Evolutionary conservation across 35 echinoderm and acorn worm genomes (phyloP).

Genomic region (Apostichopus japonicus): DNA sequence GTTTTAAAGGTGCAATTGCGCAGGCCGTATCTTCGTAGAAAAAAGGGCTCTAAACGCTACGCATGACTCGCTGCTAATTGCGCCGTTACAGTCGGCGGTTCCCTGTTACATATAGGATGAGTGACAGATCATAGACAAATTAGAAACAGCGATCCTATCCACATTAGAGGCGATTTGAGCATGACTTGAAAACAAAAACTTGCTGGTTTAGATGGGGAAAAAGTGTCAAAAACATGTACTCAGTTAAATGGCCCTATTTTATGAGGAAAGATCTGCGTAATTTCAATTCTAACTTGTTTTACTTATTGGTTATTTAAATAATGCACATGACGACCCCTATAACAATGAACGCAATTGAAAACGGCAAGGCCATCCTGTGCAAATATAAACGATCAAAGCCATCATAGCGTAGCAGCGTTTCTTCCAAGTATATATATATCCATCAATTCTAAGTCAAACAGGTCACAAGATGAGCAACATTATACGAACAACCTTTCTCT

Average conservation of each 20-base stretch:
- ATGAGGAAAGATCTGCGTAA: constrained; percentile 51
- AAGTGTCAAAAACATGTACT: constrained; percentile 52
- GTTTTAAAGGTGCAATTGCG: constrained; percentile 64
- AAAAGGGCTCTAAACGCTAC: constrained; percentile 49
- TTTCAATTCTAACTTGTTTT: constrained; percentile 43
- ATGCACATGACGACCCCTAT: not conserved
- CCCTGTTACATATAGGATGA: constrained; percentile 24
- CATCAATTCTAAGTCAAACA: too few species aligned
- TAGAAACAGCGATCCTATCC: constrained; percentile 26
- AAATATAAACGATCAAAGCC: too few species aligned
- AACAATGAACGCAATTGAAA: not conserved
- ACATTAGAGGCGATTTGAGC: constrained; percentile 47
- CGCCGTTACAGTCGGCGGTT: constrained; percentile 44
- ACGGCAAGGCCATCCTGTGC: not conserved
- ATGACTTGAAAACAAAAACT: constrained; percentile 52
- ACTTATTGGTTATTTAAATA: not conserved
- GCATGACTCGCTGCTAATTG: constrained; percentile 48
- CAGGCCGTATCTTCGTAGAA: constrained; percentile 44
- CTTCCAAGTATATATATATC: too few species aligned
- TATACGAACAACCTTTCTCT: too few species aligned
- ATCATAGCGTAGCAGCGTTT: too few species aligned
- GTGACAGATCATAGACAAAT: constrained; percentile 50
- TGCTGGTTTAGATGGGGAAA: constrained; percentile 40
- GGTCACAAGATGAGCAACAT: too few species aligned
- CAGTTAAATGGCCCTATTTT: constrained; percentile 53